Conservation (phyloP, 2,113 vertebrate genomes). For the Corythaixoides concolor region DNA sequence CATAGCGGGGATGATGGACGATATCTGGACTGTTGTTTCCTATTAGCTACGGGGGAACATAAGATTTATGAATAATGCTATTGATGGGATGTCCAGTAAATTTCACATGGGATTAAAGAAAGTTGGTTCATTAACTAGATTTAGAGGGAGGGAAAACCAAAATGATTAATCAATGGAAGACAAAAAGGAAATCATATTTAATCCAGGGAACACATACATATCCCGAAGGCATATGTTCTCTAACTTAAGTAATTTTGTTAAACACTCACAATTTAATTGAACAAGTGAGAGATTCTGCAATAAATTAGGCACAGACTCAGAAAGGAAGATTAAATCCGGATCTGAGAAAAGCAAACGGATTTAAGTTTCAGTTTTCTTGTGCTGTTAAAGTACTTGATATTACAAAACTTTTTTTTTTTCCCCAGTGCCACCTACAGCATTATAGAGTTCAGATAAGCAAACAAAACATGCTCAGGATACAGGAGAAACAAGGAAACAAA, state of each 20-base stretch:
- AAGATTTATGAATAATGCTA: neutral
- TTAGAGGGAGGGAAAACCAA: constrained; percentile 15
- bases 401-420: neutral
- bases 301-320: constrained; percentile 8
- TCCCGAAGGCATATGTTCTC: neutral
- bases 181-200: constrained; percentile 26
- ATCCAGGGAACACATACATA: neutral
- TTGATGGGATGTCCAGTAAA: neutral
- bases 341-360: neutral
- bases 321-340: neutral
- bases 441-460: neutral
- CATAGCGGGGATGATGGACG: neutral
- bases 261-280: neutral
- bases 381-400: constrained; percentile 4
- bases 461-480: neutral
- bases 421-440: neutral
- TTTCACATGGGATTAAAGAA: constrained; percentile 28
- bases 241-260: constrained; percentile 18
- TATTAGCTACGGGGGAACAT: neutral
- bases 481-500: neutral
- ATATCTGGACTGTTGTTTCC: neutral
- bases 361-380: neutral
- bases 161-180: constrained; percentile 28
- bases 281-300: constrained; percentile 3
- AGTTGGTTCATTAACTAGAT: constrained; percentile 19